Evolutionary conservation across 2,113 vertebrate genomes (phyloP).

Genomic region (Dromaius novaehollandiae): DNA sequence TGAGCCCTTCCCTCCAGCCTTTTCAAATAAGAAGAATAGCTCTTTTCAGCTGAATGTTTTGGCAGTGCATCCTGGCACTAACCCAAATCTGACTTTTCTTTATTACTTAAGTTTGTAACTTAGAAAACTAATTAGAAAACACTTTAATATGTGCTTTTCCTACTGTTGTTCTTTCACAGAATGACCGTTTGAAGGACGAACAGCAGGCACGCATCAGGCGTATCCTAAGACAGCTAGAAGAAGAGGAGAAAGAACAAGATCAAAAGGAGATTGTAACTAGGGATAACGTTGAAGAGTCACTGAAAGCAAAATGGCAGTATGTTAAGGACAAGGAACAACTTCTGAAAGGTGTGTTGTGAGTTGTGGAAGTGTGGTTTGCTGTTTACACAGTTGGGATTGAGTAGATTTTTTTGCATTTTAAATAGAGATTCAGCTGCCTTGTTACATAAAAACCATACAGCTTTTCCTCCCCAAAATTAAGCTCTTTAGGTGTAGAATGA

Average conservation of each 20-base stretch:
- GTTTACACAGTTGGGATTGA: neutral
- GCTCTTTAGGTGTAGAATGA: neutral
- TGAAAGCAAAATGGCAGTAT: slow-evolving; percentile 74
- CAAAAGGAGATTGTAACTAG: slow-evolving; percentile 61
- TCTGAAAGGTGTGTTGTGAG: slow-evolving; percentile 72
- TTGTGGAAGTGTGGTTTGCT: neutral
- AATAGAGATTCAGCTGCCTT: neutral
- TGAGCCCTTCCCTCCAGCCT: neutral
- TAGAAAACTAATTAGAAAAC: neutral
- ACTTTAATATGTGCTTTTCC: neutral
- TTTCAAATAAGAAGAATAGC: neutral
- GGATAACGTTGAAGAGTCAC: slow-evolving; percentile 76
- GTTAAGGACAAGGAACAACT: slow-evolving; percentile 73
- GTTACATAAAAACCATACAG: neutral
- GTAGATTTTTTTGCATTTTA: neutral
- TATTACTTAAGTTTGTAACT: neutral
- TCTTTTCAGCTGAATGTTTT: neutral
- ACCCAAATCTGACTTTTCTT: neutral
- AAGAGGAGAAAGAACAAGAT: slow-evolving; percentile 63
- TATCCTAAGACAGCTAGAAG: slow-evolving; percentile 65
- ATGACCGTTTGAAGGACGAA: slow-evolving; percentile 71
- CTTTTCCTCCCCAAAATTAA: neutral
- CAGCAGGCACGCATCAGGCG: slow-evolving; percentile 52
- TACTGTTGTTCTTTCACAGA: slow-evolving; percentile 48
- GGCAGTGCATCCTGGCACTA: neutral